Conservation (phyloP, 2,113 vertebrate genomes). For the Lophura nycthemera region DNA sequence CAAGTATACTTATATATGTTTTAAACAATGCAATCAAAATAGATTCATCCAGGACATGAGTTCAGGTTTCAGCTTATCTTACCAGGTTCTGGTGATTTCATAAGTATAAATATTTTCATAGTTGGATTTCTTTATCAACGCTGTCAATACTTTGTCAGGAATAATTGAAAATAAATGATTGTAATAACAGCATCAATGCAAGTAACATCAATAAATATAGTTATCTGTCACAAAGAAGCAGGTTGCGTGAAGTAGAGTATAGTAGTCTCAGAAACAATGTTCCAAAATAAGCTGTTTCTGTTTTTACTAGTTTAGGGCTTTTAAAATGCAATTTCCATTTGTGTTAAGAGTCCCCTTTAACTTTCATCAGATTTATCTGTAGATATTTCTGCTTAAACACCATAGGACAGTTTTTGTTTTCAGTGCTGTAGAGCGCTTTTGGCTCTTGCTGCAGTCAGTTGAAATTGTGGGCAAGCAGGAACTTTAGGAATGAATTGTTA, state of each 20-base stretch:
- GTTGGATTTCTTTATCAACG: neutral
- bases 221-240: neutral
- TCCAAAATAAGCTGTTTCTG: neutral
- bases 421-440: constrained; percentile 24
- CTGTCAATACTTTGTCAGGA: neutral
- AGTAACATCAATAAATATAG: neutral
- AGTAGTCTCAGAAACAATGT: neutral
- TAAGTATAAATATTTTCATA: neutral
- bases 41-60: neutral
- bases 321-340: neutral
- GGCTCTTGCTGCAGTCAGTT: neutral
- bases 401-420: neutral
- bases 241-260: neutral
- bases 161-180: neutral
- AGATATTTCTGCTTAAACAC: neutral
- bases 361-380: neutral
- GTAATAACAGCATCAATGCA: neutral
- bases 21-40: neutral
- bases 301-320: neutral
- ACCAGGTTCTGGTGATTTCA: neutral
- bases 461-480: constrained; percentile 53
- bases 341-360: neutral
- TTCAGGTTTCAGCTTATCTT: neutral
- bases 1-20: neutral
- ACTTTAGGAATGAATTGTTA: constrained; percentile 69